A percentile compares a stretch with the other conserved stretches of the same genome.
phyloP scores from a whole-genome alignment of 2,113 vertebrate species.

The Macrotus californicus region DNA sequence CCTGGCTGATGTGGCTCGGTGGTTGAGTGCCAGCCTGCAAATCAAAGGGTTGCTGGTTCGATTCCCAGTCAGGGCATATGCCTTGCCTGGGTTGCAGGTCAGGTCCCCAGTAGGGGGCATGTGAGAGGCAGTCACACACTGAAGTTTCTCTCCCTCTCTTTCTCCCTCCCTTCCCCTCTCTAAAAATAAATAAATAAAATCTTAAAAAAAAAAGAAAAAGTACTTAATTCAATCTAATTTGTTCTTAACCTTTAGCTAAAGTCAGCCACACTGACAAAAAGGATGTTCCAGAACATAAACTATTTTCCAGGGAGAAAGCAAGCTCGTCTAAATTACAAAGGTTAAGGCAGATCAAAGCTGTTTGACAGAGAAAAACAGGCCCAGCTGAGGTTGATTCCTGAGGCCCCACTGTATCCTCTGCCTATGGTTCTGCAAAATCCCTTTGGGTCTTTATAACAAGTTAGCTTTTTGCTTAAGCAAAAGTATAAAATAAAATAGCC shows the following conservation, averaged over 20 bases:
- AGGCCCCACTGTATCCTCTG: neutral
- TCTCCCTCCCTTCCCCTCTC: no score
- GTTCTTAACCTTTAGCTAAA: constrained; percentile 11
- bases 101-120: no score
- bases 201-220: neutral
- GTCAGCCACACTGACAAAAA: neutral
- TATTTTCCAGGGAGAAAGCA: neutral
- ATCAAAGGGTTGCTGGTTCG: no score
- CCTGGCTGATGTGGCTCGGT: no score
- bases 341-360: neutral
- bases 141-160: no score
- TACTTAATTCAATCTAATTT: neutral
- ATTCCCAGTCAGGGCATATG: no score
- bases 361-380: neutral
- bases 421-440: neutral
- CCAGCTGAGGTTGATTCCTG: neutral
- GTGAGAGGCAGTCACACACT: no score
- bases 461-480: neutral
- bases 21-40: no score
- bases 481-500: neutral
- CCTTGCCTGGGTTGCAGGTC: no score
- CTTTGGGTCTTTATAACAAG: neutral
- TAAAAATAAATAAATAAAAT: no score
- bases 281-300: constrained; percentile 15
- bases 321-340: neutral